phyloP scores from a whole-genome alignment of 1,140 invertebrate genomes.

The Polypedilum pembai region DNA sequence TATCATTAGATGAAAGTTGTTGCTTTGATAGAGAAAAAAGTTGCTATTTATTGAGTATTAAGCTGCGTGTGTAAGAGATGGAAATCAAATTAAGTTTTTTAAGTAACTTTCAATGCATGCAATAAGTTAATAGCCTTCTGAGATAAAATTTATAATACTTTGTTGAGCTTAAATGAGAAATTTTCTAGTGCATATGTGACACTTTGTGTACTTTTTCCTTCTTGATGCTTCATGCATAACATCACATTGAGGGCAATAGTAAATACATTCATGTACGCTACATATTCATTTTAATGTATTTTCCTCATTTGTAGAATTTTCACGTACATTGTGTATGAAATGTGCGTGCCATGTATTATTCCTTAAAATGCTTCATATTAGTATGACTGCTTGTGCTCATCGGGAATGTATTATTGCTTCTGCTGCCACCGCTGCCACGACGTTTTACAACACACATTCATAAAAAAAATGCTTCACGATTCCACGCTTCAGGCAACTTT shows the following conservation, averaged over 20 bases:
- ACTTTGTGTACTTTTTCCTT: neutral
- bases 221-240: neutral
- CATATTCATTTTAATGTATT: constrained; percentile 22
- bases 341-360: constrained; percentile 26
- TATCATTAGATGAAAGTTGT: too few relatives aligned
- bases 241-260: neutral
- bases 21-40: too few relatives aligned
- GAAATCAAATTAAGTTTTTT: too few relatives aligned
- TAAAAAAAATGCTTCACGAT: neutral
- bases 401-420: neutral
- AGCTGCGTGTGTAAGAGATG: too few relatives aligned
- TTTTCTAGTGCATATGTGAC: too few relatives aligned
- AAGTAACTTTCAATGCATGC: too few relatives aligned
- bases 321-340: constrained; percentile 22
- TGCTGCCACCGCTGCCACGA: neutral
- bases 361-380: constrained; percentile 20
- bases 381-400: constrained; percentile 10
- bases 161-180: too few relatives aligned
- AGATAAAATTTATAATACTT: too few relatives aligned
- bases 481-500: neutral
- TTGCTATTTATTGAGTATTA: too few relatives aligned
- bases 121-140: too few relatives aligned
- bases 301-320: constrained; percentile 22
- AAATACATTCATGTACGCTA: neutral
- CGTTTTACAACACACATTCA: neutral